A percentile compares a stretch with the other conserved stretches of the same genome.
phyloP scores from a whole-genome alignment of 2,113 vertebrate genomes.

The Pachyramphus minor region DNA sequence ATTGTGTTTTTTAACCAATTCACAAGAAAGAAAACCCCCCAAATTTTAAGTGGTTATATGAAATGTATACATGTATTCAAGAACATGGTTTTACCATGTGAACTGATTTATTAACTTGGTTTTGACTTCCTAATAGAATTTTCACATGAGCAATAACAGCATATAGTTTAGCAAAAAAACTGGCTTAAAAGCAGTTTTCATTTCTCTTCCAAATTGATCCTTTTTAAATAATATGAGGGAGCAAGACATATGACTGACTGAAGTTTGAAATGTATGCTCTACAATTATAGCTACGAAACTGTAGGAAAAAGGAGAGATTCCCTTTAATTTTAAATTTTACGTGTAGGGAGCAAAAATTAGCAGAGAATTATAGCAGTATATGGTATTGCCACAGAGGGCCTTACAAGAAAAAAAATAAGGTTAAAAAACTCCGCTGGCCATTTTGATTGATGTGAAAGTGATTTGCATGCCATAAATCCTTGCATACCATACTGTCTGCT shows the following conservation, averaged over 20 bases:
- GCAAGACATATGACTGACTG: not conserved
- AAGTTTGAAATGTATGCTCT: not conserved
- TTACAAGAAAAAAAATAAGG: not conserved
- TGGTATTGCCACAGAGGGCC: not conserved
- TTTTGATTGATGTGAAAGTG: not conserved
- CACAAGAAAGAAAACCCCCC: not conserved
- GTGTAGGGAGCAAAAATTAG: not conserved
- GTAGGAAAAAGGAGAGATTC: not conserved
- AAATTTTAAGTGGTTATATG: not conserved
- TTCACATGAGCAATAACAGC: not conserved
- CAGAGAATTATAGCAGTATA: not conserved
- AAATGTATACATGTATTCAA: not conserved
- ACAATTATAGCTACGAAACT: not conserved
- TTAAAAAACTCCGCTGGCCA: not conserved
- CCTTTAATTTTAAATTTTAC: not conserved
- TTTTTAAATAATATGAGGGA: not conserved
- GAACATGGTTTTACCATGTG: not conserved
- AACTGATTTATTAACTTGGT: not conserved
- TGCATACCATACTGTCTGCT: not conserved
- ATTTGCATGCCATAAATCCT: not conserved
- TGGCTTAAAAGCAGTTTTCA: not conserved
- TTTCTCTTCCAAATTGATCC: not conserved
- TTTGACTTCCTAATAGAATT: not conserved
- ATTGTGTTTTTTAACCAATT: not conserved
- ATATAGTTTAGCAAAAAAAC: not conserved